Evolutionary conservation across 2,797 vertebrate species (phyloP), one percentile per base, ranked within the genome.

Genomic region (Lepus oiostolus): DNA sequence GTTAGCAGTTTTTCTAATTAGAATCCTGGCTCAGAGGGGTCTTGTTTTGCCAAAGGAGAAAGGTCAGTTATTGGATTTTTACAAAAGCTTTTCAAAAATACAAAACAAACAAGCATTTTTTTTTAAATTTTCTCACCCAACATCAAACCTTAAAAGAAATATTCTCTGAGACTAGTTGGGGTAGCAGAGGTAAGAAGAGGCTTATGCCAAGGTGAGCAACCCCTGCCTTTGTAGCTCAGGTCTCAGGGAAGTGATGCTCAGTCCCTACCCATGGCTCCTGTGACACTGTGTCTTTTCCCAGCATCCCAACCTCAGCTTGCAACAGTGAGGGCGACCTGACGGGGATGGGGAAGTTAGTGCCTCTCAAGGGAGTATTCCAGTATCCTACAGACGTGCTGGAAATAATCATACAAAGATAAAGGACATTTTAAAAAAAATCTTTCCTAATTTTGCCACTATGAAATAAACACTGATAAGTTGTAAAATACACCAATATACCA

Each of bases 161-260:
- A 32, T n/a, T 75, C 11, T 90, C 24, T 21, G 5, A 30, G 35
- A 70, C 71, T 80, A 60, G 11, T 24, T 70, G 71, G 63, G 38
- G 60, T 30, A 35, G 3, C 65, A 30, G n/a, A 93, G 60, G 60
- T 52, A 17, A 52, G n/a, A 52, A 80, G 9, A 30, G 35, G 6
- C 1, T 32, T n/a, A 5, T 7, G 0, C 10, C 14, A 65, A 24
- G 1, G 13, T 8, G 8, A 19, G 6, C n/a, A 4, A 1, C 24
- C 26, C 0, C 28, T 28, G 11, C 7, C 11, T 62, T 52, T 4
- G 0, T 5, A 14, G 22, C 24, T 16, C 42, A 28, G 11, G 47
- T 4, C 19, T n/a, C 24, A n/a, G 47, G 19, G 2, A 72, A 52
- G 26, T 50, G 26, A 3, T 28, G 11, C 26, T 26, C 0, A 50